Evolutionary conservation across 2,113 vertebrate species (phyloP).

Genomic region (Pagrus major): DNA sequence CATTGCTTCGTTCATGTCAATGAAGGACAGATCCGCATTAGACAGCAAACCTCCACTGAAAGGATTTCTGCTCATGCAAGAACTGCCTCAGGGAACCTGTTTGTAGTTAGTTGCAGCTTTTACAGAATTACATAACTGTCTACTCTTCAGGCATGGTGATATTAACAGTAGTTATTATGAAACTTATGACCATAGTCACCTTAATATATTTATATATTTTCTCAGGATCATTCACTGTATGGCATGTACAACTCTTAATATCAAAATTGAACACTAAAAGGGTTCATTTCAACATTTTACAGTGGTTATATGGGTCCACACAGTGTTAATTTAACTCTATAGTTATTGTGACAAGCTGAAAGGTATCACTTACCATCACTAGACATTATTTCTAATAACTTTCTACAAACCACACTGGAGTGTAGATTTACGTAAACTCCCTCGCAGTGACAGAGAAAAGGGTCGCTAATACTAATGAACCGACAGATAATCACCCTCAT

Average conservation of each 20-base stretch:
- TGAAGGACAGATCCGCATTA: background rate
- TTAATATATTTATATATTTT: background rate
- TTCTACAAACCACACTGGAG: no score
- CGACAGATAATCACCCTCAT: no score
- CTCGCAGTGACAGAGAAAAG: no score
- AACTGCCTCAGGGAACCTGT: background rate
- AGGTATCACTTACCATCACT: no score
- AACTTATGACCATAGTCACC: background rate
- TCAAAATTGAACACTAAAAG: background rate
- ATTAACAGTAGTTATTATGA: background rate
- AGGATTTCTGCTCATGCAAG: background rate
- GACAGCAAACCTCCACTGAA: background rate
- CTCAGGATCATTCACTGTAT: background rate
- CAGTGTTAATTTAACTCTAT: no score
- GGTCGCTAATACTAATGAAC: no score
- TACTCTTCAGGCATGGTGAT: background rate
- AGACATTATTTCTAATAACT: no score
- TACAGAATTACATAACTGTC: conserved; percentile 9
- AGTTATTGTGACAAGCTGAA: no score
- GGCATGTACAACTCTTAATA: background rate
- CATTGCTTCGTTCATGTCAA: background rate
- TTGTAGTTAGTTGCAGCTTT: background rate
- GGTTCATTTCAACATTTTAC: background rate
- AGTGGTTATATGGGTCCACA: background rate
- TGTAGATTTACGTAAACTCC: no score